phyloP scores from a whole-genome alignment of 2,797 vertebrate species.

The Anolis apletophallus region DNA sequence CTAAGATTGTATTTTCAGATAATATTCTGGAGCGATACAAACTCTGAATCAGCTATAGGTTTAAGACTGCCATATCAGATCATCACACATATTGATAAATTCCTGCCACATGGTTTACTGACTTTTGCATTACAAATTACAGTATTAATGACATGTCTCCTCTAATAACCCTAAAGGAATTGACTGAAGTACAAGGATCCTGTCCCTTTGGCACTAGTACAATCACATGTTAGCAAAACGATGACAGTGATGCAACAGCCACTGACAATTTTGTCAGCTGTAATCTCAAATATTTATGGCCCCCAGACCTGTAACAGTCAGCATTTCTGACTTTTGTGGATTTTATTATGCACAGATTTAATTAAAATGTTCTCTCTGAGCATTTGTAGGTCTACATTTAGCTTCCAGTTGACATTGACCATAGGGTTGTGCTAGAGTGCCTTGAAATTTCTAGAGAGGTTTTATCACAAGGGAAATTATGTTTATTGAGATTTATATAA shows the following conservation, averaged over 20 bases:
- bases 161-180: conserved; percentile 49
- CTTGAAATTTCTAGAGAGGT: too few species aligned
- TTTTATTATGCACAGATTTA: too few species aligned
- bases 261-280: background rate
- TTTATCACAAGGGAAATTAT: too few species aligned
- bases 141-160: conserved; percentile 62
- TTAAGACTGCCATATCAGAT: conserved; percentile 58
- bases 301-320: too few species aligned
- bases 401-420: too few species aligned
- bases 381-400: too few species aligned
- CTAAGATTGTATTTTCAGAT: conserved; percentile 20
- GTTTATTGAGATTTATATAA: too few species aligned
- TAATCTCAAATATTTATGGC: background rate
- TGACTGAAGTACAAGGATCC: conserved; percentile 51
- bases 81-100: conserved; percentile 68
- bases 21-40: conserved; percentile 52
- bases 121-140: conserved; percentile 63
- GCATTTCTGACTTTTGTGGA: too few species aligned
- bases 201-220: conserved; percentile 46
- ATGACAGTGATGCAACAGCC: background rate
- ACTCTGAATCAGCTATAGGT: conserved; percentile 25
- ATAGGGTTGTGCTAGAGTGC: too few species aligned
- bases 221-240: conserved; percentile 13
- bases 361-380: too few species aligned
- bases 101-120: conserved; percentile 61